A percentile compares a stretch with the other conserved stretches of the same genome.
phyloP scores from a whole-genome alignment of 2,113 vertebrate genomes.

The Solea senegalensis region DNA sequence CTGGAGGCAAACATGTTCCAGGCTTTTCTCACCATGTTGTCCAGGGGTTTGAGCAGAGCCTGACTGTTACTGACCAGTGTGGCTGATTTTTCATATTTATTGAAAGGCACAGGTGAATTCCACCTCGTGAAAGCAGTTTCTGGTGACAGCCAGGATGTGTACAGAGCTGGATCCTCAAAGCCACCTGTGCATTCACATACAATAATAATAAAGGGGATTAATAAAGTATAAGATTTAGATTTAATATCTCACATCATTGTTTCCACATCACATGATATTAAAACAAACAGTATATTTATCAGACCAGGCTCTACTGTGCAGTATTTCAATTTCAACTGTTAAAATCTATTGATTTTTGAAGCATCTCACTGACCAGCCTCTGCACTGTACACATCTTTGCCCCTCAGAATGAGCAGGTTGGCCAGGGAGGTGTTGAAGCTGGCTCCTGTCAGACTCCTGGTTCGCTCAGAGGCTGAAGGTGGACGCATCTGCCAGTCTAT shows the following conservation, averaged over 20 bases:
- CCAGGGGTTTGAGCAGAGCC: constrained; percentile 88
- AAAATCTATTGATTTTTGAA: neutral
- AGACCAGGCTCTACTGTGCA: neutral
- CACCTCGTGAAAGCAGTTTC: constrained; percentile 81
- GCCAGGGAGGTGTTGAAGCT: constrained; percentile 91
- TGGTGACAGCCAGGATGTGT: constrained; percentile 88
- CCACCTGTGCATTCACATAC: constrained; percentile 74
- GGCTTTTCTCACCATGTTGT: constrained; percentile 91
- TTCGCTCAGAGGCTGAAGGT: constrained; percentile 59
- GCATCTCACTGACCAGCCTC: constrained; percentile 82
- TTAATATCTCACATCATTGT: constrained; percentile 2
- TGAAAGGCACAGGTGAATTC: constrained; percentile 88
- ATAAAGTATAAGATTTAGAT: too few species aligned
- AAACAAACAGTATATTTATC: neutral
- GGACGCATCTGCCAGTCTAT: constrained; percentile 90
- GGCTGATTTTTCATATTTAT: constrained; percentile 92
- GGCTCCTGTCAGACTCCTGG: constrained; percentile 46
- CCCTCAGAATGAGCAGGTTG: constrained; percentile 92
- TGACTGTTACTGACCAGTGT: constrained; percentile 95
- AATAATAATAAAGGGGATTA: too few species aligned
- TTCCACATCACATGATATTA: neutral
- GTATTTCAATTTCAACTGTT: neutral
- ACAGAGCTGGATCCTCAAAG: constrained; percentile 88
- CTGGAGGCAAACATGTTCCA: constrained; percentile 99
- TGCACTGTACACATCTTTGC: constrained; percentile 84